These are phyloP conservation scores for Hypena proboscidalis DNA, from an alignment of 2,888 invertebrate species.

Conservation along the genomic window DNA sequence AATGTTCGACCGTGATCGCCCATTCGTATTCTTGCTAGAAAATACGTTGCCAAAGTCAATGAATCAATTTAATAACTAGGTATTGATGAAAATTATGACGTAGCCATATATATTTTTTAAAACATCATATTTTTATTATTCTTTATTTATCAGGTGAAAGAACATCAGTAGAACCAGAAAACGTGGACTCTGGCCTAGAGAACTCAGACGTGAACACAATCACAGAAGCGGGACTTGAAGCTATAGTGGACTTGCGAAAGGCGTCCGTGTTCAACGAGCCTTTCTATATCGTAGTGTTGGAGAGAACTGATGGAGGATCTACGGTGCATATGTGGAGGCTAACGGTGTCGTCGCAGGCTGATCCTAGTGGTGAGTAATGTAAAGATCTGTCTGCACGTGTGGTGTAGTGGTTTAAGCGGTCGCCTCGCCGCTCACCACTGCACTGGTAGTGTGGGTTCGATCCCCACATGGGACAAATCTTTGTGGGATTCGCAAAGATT, in stretches of 20 bases:
- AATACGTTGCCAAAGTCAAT: no score
- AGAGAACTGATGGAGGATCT: conserved; percentile 92
- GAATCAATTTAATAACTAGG: no score
- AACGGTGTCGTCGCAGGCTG: conserved; percentile 92
- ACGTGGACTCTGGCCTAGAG: conserved; percentile 64
- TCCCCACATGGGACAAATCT: no score
- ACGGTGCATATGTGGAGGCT: conserved; percentile 98
- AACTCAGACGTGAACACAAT: conserved; percentile 67
- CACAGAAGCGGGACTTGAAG: conserved; percentile 90
- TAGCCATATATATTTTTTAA: neutral
- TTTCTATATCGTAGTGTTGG: conserved; percentile 97
- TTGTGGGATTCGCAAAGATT: no score
- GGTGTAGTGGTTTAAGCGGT: no score
- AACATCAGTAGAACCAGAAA: conserved; percentile 61
- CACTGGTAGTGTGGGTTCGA: no score
- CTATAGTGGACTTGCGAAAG: conserved; percentile 95
- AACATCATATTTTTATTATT: neutral
- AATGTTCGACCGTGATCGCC: no score
- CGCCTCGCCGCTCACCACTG: no score
- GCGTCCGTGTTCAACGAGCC: conserved; percentile 96
- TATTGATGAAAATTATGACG: no score
- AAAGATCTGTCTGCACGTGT: no score
- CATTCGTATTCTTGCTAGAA: no score
- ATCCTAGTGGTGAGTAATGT: conserved; percentile 60
- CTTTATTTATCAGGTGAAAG: conserved; percentile 60